Evolutionary conservation across 2,113 vertebrate genomes (phyloP).

Genomic region (Elephantulus edwardii): DNA sequence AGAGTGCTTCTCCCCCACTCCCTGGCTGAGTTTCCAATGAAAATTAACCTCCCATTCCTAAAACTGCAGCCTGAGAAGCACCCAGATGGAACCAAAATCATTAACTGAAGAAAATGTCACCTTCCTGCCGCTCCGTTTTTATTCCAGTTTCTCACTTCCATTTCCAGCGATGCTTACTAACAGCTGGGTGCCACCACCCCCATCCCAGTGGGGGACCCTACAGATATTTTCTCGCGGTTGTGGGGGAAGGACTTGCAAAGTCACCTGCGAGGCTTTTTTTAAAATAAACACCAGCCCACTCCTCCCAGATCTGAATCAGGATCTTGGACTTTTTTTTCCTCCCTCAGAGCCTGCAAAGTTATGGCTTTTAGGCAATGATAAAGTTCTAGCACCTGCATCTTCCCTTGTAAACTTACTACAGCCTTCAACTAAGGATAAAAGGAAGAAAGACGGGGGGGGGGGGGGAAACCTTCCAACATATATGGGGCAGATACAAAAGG

Average conservation of each 20-base stretch:
- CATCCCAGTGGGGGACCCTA: neutral
- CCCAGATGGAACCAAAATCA: neutral
- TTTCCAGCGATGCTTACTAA: neutral
- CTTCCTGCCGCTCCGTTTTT: neutral
- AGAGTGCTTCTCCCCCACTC: neutral
- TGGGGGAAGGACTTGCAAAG: fast-evolving
- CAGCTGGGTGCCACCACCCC: neutral
- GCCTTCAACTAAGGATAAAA: neutral
- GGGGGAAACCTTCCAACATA: too few species aligned
- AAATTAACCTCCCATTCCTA: neutral
- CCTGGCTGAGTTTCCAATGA: neutral
- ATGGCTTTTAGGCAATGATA: neutral
- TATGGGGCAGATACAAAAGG: neutral
- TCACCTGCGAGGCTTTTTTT: neutral
- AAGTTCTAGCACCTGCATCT: neutral
- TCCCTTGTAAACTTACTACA: neutral
- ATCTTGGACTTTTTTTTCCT: neutral
- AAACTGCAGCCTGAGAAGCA: neutral
- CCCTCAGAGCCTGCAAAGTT: neutral
- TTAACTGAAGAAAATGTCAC: too few species aligned
- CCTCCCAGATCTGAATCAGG: neutral
- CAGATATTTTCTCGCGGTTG: neutral
- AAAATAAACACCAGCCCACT: neutral
- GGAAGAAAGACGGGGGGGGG: neutral
- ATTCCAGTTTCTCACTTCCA: neutral